phyloP scores from a whole-genome alignment of 2,797 vertebrate species.

The Lithobates sylvaticus region DNA sequence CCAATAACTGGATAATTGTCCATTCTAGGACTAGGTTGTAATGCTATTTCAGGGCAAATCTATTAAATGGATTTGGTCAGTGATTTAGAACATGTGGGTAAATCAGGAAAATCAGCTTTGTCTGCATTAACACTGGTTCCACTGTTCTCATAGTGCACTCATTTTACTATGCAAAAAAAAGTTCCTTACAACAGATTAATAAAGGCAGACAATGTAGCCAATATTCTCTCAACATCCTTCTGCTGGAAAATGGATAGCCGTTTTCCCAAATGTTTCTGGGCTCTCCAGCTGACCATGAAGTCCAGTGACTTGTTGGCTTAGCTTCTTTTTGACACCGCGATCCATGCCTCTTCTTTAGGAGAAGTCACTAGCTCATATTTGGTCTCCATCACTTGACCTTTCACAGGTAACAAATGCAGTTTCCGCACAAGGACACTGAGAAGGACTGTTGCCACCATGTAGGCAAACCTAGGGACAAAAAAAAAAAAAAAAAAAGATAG shows the following conservation, averaged over 20 bases:
- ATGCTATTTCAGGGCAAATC: neutral
- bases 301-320: conserved; percentile 64
- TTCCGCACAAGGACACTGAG: conserved; percentile 85
- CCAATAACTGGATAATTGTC: neutral
- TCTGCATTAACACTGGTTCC: neutral
- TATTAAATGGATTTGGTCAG: neutral
- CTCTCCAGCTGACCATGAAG: neutral
- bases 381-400: conserved; percentile 87
- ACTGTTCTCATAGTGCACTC: neutral
- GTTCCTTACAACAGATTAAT: neutral
- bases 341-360: conserved; percentile 94
- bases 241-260: neutral
- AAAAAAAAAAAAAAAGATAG: neutral
- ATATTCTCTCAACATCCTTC: neutral
- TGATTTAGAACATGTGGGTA: neutral
- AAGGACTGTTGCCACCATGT: conserved; percentile 86
- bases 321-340: conserved; percentile 86
- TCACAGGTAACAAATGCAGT: conserved; percentile 81
- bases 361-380: conserved; percentile 92
- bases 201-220: neutral
- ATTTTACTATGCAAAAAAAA: neutral
- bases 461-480: conserved; percentile 86
- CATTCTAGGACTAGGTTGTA: neutral
- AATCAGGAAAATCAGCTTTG: neutral
- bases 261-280: neutral